Evolutionary conservation across 2,888 invertebrate species (phyloP), one percentile per base, ranked within the genome.

Genomic region (Scaptomyza flava): DNA sequence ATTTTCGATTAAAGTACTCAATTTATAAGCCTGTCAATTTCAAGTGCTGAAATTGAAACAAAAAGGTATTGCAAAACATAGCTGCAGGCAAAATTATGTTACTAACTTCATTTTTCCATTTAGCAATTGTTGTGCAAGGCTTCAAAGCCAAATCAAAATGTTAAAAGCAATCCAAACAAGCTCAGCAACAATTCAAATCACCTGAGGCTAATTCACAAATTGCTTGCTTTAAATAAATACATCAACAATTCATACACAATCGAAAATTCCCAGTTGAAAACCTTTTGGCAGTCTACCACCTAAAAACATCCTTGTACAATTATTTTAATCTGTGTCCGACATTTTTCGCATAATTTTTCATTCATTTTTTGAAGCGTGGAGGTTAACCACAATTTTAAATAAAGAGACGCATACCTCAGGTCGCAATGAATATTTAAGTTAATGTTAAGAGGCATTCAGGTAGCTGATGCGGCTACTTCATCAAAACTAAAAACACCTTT

Each of bases 391-490:
- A 66, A 63, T 69, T 59, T 62, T 48, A 83, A 86, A 80, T 65
- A 83, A 86, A 86, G 3, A 41, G 38, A 41, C 77, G 81, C 80
- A 83, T 87, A 14, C 38, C 2, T 80, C 58, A 61, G 82, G 63
- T 56, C 74, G 78, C 88, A 86, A 86, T 83, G 82, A 83, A 88
- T 83, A 87, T 86, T 86, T 86, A 86, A 82, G 73, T 82, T 66
- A 80, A 77, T 74, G 81, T 64, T 17, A 33, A 83, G 80, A 86
- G 81, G 78, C 66, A 54, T 36, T 57, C 27, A 63, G 79, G 70
- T 65, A 61, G 54, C 50, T 4, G 23, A 23, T 23, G 23, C 23
- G 23, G 23, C 27, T 27, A 1, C 27, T 27, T 27, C 27, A 27
- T 27, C 6, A 4, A 11, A 12, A 12, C 23, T 14, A 38, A 36